Conservation (phyloP, 2,113 vertebrate species). For the Talpa occidentalis region DNA sequence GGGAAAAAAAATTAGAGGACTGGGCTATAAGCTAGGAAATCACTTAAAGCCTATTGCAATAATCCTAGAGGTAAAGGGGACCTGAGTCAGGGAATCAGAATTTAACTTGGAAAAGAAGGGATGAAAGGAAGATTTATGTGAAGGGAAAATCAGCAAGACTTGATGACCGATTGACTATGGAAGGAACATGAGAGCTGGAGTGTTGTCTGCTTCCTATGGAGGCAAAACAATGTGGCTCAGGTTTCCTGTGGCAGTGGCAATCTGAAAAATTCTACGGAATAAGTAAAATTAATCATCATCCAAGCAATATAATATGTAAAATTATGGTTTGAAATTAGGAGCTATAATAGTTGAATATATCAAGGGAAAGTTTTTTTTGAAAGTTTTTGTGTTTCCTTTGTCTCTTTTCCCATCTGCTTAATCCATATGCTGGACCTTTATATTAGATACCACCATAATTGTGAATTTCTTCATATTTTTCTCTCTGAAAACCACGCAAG, state of each 20-base stretch:
- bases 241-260: background rate
- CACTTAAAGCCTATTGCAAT: background rate
- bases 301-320: background rate
- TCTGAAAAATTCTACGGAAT: background rate
- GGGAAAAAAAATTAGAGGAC: background rate
- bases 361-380: background rate
- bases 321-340: constrained; percentile 14
- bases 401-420: background rate
- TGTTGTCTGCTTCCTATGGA: background rate
- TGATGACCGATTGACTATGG: background rate
- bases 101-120: constrained; percentile 27
- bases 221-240: background rate
- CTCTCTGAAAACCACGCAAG: background rate
- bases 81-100: background rate
- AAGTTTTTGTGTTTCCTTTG: background rate
- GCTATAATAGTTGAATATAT: background rate
- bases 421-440: background rate
- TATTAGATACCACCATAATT: background rate
- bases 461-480: constrained; percentile 41
- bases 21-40: background rate
- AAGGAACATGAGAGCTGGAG: background rate
- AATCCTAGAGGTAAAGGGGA: background rate
- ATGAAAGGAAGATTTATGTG: background rate
- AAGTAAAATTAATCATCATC: constrained; percentile 10
- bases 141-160: background rate